Percentiles rank a stretch among this genome's conserved stretches.
Conservation (phyloP, 2,888 invertebrate genomes). For the Maniola hyperantus region DNA sequence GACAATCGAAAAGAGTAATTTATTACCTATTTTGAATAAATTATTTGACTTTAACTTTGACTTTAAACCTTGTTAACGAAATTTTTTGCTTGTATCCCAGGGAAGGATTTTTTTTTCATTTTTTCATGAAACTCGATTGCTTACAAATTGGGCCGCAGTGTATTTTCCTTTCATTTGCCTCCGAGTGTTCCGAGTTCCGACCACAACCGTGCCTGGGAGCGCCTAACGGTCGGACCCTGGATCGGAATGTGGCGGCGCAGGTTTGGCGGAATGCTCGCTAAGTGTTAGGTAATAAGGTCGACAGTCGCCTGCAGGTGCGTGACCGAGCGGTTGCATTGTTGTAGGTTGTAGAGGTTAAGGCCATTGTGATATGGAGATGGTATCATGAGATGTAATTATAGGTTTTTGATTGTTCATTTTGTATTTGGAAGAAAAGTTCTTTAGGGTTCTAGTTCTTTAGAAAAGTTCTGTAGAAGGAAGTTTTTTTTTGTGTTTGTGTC, state of each 20-base stretch:
- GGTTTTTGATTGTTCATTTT: background rate
- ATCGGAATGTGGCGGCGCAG: conserved; percentile 50
- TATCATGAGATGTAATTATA: conserved; percentile 9
- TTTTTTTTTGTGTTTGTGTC: too few relatives aligned
- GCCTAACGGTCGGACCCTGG: conserved; percentile 42
- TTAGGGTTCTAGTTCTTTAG: too few relatives aligned
- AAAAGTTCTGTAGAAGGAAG: too few relatives aligned
- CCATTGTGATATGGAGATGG: conserved; percentile 13
- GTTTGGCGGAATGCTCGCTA: conserved; percentile 34
- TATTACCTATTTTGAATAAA: too few relatives aligned
- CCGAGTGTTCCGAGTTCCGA: too few relatives aligned
- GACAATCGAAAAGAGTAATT: too few relatives aligned
- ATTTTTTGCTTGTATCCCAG: too few relatives aligned
- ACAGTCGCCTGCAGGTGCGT: conserved; percentile 31
- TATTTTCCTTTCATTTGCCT: conserved; percentile 69
- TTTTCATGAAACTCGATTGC: conserved; percentile 29
- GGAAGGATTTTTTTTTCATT: too few relatives aligned
- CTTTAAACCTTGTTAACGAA: too few relatives aligned
- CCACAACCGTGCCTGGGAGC: conserved; percentile 48
- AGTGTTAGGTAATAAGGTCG: conserved; percentile 41
- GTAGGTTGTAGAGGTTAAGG: conserved; percentile 18
- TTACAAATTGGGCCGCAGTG: conserved; percentile 27
- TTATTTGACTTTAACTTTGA: too few relatives aligned
- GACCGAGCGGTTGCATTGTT: conserved; percentile 13
- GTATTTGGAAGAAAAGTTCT: background rate